A percentile compares a stretch with the other conserved stretches of the same genome.
Evolutionary conservation across 1,140 invertebrate species (phyloP).

Genomic region (Eumaeus atala): DNA sequence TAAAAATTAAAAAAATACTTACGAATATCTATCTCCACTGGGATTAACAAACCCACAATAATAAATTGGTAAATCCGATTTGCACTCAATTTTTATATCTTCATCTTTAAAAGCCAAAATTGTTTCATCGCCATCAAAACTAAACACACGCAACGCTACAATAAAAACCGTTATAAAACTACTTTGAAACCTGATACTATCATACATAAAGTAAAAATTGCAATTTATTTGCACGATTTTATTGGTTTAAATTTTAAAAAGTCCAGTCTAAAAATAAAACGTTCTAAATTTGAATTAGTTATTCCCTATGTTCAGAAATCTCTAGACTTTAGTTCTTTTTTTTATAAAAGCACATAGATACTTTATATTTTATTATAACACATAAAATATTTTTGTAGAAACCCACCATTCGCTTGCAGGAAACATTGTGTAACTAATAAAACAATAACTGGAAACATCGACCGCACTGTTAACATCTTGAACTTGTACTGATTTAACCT

Average conservation of each 20-base stretch:
- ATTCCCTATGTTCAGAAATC: too few relatives aligned
- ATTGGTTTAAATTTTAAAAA: too few relatives aligned
- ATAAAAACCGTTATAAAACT: conserved; percentile 25
- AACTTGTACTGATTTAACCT: conserved; percentile 12
- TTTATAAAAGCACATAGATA: neutral
- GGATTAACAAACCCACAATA: conserved; percentile 63
- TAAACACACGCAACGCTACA: conserved; percentile 49
- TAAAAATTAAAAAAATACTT: conserved; percentile 29
- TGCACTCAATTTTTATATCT: conserved; percentile 47
- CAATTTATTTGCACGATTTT: too few relatives aligned
- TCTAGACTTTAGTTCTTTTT: too few relatives aligned
- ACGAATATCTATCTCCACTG: conserved; percentile 54
- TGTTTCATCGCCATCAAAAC: conserved; percentile 41
- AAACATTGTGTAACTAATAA: neutral
- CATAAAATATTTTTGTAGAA: neutral
- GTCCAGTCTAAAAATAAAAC: too few relatives aligned
- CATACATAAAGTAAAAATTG: too few relatives aligned
- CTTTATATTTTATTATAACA: neutral
- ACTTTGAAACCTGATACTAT: too few relatives aligned
- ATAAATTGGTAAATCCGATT: conserved; percentile 46
- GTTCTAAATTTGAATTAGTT: too few relatives aligned
- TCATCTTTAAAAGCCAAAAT: conserved; percentile 56
- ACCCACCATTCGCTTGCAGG: neutral
- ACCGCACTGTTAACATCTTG: conserved; percentile 19
- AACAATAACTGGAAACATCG: neutral